Base-by-base conservation (phyloP, 2,888 invertebrate species). In the Odiellus spinosus region DNA sequence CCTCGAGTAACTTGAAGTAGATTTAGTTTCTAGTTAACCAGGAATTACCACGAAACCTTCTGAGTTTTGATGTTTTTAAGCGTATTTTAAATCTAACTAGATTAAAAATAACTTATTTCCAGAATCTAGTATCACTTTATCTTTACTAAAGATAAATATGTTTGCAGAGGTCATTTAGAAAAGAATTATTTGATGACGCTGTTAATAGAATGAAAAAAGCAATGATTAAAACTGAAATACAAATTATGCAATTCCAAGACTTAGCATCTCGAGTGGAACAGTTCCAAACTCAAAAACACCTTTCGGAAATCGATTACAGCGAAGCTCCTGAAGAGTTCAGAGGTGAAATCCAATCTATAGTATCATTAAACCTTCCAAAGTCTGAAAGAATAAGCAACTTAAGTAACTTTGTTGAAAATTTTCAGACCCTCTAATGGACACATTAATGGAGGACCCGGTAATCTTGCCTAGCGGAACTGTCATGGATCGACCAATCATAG, bases 381-480 rank as follows among this genome's bases (percentile, higher is more conserved):
- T 8, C 8, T 8, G 5, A 3, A 38, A 17, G 18, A 15, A 8
- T 38, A 17, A 38, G 10, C 10, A 38, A 38, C 18, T 35, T 3
- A 35, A 35, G 35, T 44, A 18, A 46, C 20, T 11, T 15, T 43
- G 40, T 12, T 40, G 3, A 19, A 6, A 26, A 18, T n/a, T 5
- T 44, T 40, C 55, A 73, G 95, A 95, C 71, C 93, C 93, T 0
- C 72, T 95, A 33, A 95, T 95, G 95, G 91, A 91, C 65, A 93
- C 93, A 0, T 70, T 95, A 44, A 95, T 95, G 93, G 80, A 80
- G 5, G 93, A 95, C 68, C 95, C 95, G 10, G 95, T 95, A 10
- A 70, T 80, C 53, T 71, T 95, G 59, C 93, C 93, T 2, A 59
- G 61, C 40, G 86, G 88, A 52, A 88, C 90, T 51, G 76, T 91